These are phyloP conservation scores for Acleris sparsana DNA, from an alignment of 2,888 invertebrate species.

Conservation along the genomic window DNA sequence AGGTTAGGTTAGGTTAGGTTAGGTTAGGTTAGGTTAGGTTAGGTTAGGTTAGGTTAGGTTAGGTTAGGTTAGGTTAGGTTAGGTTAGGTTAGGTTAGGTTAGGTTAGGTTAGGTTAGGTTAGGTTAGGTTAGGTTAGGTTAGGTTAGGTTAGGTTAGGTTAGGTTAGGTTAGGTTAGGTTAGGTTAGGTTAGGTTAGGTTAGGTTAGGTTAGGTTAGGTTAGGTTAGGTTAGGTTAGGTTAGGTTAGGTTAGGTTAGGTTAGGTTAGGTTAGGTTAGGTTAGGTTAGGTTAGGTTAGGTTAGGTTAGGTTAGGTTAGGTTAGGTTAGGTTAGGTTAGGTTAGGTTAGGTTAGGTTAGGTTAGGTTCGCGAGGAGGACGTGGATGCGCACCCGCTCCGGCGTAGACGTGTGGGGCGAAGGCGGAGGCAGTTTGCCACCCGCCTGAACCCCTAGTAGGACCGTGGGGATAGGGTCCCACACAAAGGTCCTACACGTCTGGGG, in stretches of 20 bases:
- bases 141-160: conserved; percentile 17
- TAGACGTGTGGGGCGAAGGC: too few species aligned
- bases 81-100: conserved; percentile 17
- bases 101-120: conserved; percentile 17
- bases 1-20: conserved; percentile 15
- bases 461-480: too few species aligned
- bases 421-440: too few species aligned
- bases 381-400: too few species aligned
- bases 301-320: conserved; percentile 39
- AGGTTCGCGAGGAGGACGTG: too few species aligned
- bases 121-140: conserved; percentile 17
- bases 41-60: conserved; percentile 17
- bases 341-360: too few species aligned
- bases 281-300: conserved; percentile 38
- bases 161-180: conserved; percentile 38
- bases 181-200: conserved; percentile 39
- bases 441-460: too few species aligned
- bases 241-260: conserved; percentile 36
- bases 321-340: conserved; percentile 5
- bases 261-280: conserved; percentile 37
- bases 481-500: too few species aligned
- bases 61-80: conserved; percentile 17
- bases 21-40: conserved; percentile 16
- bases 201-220: conserved; percentile 33
- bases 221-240: conserved; percentile 35